Evolutionary conservation across 2,888 invertebrate species (phyloP).

Genomic region (Gryllus longicercus): DNA sequence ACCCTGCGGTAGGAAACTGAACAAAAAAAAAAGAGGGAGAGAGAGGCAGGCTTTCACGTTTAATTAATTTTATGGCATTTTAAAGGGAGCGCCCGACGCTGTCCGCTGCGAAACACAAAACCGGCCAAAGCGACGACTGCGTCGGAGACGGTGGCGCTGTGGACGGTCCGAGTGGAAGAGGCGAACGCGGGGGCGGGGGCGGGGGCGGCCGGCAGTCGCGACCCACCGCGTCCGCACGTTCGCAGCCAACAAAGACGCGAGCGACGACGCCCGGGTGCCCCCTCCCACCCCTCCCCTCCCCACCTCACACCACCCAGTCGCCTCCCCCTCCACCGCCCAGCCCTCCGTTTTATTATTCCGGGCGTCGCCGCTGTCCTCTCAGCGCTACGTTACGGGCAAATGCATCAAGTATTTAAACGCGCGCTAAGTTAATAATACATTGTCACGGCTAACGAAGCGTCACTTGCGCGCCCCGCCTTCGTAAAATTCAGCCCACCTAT

Average conservation of each 20-base stretch:
- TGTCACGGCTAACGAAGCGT: neutral
- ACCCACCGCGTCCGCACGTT: too few relatives aligned
- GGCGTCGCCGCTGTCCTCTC: too few relatives aligned
- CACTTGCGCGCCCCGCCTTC: neutral
- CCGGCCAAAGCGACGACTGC: neutral
- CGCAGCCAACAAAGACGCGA: neutral
- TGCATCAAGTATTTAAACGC: neutral
- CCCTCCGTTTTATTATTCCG: too few relatives aligned
- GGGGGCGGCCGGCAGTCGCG: too few relatives aligned
- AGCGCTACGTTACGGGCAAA: too few relatives aligned
- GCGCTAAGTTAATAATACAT: neutral
- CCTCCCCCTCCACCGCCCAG: too few relatives aligned
- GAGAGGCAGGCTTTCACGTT: neutral
- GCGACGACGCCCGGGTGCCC: neutral
- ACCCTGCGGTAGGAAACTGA: neutral
- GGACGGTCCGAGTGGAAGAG: neutral
- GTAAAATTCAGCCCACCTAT: neutral
- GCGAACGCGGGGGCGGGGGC: too few relatives aligned
- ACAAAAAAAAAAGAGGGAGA: neutral
- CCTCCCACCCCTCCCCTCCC: too few relatives aligned
- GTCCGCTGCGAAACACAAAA: neutral
- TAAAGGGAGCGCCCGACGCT: neutral
- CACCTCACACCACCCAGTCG: too few relatives aligned
- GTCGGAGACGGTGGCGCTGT: neutral
- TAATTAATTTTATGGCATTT: constrained; percentile 10